Evolutionary conservation across 2,888 invertebrate genomes (phyloP).

Genomic region (Erpobdella octoculata): DNA sequence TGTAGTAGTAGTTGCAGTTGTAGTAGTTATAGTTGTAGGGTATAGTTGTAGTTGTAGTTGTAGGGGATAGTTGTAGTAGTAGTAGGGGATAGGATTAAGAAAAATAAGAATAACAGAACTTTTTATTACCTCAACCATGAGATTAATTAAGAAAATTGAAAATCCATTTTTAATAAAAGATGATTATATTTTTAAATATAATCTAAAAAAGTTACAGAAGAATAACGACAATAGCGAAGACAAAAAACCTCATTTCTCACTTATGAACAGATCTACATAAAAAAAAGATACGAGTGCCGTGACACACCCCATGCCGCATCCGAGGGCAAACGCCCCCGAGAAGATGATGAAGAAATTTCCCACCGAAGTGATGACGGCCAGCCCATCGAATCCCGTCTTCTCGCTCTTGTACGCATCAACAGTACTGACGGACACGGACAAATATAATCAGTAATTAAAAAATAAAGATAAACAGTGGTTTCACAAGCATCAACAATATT

Average conservation of each 20-base stretch:
- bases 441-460: not conserved
- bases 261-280: no score
- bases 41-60: not conserved
- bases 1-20: not conserved
- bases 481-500: no score
- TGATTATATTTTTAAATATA: no score
- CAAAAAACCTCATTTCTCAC: no score
- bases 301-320: constrained; percentile 82
- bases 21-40: no score
- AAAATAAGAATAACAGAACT: constrained; percentile 10
- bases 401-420: constrained; percentile 34
- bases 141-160: no score
- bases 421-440: constrained; percentile 28
- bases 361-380: constrained; percentile 77
- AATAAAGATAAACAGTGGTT: no score
- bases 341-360: constrained; percentile 88
- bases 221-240: no score
- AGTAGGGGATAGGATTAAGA: no score
- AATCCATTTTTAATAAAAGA: no score
- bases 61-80: not conserved
- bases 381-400: constrained; percentile 56
- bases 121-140: not conserved
- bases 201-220: no score
- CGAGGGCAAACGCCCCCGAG: constrained; percentile 79
- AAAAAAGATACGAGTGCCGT: constrained; percentile 83